Conservation (phyloP, 2,113 vertebrate species). For the Hystrix brachyura region DNA sequence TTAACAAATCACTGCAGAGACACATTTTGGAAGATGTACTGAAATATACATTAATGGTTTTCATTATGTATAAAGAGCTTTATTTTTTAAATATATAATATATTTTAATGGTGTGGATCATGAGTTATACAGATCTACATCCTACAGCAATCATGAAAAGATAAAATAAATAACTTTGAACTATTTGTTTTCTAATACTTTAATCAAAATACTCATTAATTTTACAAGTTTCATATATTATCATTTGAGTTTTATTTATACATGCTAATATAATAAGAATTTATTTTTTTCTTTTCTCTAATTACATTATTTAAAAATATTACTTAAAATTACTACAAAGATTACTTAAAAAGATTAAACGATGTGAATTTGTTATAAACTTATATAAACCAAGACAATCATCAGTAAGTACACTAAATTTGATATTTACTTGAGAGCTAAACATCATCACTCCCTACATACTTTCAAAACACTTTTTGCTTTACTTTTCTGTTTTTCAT, state of each 20-base stretch:
- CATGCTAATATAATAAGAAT: background rate
- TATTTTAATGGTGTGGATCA: conserved; percentile 59
- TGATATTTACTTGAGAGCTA: background rate
- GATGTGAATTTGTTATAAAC: background rate
- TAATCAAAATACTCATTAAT: background rate
- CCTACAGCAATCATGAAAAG: background rate
- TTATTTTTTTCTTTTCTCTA: background rate
- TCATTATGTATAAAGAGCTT: background rate
- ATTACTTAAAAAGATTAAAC: background rate
- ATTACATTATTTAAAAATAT: background rate
- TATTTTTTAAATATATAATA: conserved; percentile 54
- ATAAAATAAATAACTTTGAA: background rate
- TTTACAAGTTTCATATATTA: background rate
- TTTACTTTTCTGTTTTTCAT: background rate
- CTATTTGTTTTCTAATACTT: background rate
- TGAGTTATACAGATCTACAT: background rate
- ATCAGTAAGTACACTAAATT: background rate
- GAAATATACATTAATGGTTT: conserved; percentile 42
- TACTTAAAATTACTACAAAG: no score
- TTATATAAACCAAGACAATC: background rate
- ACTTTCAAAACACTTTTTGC: background rate
- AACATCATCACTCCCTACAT: background rate
- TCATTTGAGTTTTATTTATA: background rate
- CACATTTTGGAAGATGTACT: conserved; percentile 36
- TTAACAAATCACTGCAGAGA: background rate